A percentile compares a stretch with the other conserved stretches of the same genome.
Evolutionary conservation across 2,888 invertebrate species (phyloP).

Genomic region (Chrysolina oricalcia): DNA sequence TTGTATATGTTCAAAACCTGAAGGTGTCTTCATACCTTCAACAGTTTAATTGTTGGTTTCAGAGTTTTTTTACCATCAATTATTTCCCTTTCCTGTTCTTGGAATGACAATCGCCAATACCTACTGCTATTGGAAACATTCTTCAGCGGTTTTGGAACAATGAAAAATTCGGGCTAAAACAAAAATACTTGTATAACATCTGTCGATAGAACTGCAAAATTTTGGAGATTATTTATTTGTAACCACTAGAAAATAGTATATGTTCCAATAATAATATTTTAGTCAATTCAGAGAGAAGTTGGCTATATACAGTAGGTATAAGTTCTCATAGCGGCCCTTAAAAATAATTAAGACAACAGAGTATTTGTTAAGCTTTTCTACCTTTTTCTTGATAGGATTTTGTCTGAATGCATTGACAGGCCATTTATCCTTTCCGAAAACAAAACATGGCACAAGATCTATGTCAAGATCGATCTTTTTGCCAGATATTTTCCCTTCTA

Average conservation of each 20-base stretch:
- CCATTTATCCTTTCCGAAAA: constrained; percentile 71
- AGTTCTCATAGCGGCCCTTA: background rate
- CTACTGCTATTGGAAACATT: constrained; percentile 58
- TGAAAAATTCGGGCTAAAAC: constrained; percentile 70
- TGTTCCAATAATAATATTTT: too few species aligned
- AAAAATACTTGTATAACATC: background rate
- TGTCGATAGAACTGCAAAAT: too few species aligned
- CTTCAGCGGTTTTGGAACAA: constrained; percentile 74
- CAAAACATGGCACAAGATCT: constrained; percentile 75
- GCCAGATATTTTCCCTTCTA: constrained; percentile 54
- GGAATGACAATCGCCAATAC: constrained; percentile 77
- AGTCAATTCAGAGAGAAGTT: too few species aligned
- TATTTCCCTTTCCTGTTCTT: constrained; percentile 74
- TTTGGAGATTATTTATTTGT: too few species aligned
- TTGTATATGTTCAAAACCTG: too few species aligned
- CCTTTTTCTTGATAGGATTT: constrained; percentile 58
- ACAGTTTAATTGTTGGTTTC: constrained; percentile 72
- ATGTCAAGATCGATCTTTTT: constrained; percentile 69
- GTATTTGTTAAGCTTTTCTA: constrained; percentile 31
- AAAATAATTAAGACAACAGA: background rate
- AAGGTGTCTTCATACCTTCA: constrained; percentile 59
- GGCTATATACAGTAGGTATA: too few species aligned
- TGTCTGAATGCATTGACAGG: constrained; percentile 67
- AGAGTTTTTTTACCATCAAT: constrained; percentile 71
- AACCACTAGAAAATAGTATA: too few species aligned